These are phyloP conservation scores for Athene noctua DNA, from an alignment of 2,113 vertebrate genomes.

Conservation along the genomic window DNA sequence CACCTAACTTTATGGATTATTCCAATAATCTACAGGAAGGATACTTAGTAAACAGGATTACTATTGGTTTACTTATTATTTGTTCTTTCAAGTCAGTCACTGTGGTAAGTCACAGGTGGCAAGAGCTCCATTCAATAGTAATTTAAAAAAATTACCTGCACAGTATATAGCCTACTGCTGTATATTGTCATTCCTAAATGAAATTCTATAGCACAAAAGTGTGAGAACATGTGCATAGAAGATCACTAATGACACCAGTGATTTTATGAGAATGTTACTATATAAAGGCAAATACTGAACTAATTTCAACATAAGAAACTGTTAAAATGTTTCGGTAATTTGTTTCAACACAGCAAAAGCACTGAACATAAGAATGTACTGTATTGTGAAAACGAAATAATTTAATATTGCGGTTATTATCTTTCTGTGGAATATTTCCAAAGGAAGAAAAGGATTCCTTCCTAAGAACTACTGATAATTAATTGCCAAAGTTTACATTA, in stretches of 20 bases:
- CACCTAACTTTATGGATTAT: neutral
- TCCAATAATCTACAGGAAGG: neutral
- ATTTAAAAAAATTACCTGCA: neutral
- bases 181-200: neutral
- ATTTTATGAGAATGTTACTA: neutral
- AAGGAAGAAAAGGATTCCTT: neutral
- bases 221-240: rapidly evolving
- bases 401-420: neutral
- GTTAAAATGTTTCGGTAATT: neutral
- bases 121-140: neutral
- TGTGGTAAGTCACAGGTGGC: neutral
- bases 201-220: neutral
- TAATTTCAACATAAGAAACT: neutral
- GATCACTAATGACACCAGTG: neutral
- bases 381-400: neutral
- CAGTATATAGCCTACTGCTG: neutral
- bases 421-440: neutral
- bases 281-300: neutral
- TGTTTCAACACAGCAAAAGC: neutral
- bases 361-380: neutral
- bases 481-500: neutral
- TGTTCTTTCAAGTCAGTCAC: neutral
- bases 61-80: neutral
- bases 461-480: neutral
- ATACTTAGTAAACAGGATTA: neutral